phyloP scores from a whole-genome alignment of 2,888 invertebrate species.

The Anthoptus insignis region DNA sequence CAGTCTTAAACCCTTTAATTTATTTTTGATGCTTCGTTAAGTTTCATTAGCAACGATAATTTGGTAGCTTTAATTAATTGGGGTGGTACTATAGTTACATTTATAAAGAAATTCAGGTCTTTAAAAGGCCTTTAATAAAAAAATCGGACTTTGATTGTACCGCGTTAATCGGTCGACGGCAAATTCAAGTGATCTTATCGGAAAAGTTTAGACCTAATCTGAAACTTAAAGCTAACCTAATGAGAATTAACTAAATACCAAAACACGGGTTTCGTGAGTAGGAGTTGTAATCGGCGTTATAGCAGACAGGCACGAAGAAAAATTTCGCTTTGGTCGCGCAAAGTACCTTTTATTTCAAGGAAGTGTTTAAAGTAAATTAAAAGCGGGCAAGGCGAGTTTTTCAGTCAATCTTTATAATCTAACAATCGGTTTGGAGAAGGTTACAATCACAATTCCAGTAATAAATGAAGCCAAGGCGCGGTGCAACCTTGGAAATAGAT shows the following conservation, averaged over 20 bases:
- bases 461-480: conserved; percentile 64
- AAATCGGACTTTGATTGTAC: conserved; percentile 1
- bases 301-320: conserved; percentile 74
- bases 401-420: conserved; percentile 62
- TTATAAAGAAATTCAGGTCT: not conserved
- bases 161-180: conserved; percentile 15
- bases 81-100: not conserved
- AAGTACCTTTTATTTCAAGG: conserved; percentile 70
- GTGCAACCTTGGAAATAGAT: conserved; percentile 78
- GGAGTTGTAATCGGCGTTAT: conserved; percentile 71
- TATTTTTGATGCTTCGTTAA: conserved; percentile 57
- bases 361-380: conserved; percentile 72
- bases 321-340: conserved; percentile 62
- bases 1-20: conserved; percentile 68
- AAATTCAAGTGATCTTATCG: conserved; percentile 52
- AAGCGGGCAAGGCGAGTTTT: conserved; percentile 63
- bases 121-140: not conserved
- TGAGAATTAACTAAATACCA: conserved; percentile 65
- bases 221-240: conserved; percentile 59
- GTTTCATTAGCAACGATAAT: conserved; percentile 44
- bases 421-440: conserved; percentile 67
- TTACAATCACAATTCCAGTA: conserved; percentile 64
- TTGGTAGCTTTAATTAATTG: conserved; percentile 14
- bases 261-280: conserved; percentile 69
- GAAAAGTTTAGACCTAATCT: conserved; percentile 48